These are phyloP conservation scores for Climacteris rufus DNA, from an alignment of 2,113 vertebrate species.

Conservation along the genomic window DNA sequence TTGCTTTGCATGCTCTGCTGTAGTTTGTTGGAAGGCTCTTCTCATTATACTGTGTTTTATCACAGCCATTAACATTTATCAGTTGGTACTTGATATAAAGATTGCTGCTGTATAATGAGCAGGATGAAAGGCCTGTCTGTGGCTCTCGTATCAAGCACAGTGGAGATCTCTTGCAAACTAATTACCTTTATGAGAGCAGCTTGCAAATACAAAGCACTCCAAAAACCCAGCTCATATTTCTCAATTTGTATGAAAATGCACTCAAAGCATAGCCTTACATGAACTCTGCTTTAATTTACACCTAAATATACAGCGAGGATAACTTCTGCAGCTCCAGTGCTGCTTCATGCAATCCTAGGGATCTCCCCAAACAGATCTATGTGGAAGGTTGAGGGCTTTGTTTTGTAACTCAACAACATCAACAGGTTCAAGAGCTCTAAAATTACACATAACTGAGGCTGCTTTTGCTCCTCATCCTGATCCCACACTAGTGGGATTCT, in stretches of 20 bases:
- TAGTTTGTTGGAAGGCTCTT: not conserved
- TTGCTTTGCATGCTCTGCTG: not conserved
- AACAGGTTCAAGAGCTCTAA: not conserved
- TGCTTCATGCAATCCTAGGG: not conserved
- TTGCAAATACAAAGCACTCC: slow-evolving; percentile 20
- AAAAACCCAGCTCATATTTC: not conserved
- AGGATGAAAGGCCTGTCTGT: slow-evolving; percentile 49
- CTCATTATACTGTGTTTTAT: slow-evolving; percentile 35
- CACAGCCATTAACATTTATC: slow-evolving; percentile 27
- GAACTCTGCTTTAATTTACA: not conserved
- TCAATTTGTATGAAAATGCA: not conserved
- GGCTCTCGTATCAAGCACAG: not conserved
- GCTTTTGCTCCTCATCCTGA: not conserved
- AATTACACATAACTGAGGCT: not conserved
- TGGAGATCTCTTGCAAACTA: slow-evolving; percentile 15
- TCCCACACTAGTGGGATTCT: not conserved
- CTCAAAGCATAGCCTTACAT: not conserved
- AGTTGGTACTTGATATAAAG: slow-evolving; percentile 20
- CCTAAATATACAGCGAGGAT: not conserved
- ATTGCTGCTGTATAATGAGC: slow-evolving; percentile 34
- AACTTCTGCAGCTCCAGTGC: not conserved
- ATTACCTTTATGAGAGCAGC: slow-evolving; percentile 34
- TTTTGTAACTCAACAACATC: not conserved
- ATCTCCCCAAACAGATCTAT: slow-evolving; percentile 3
- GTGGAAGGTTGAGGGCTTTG: not conserved